A percentile compares a stretch with the other conserved stretches of the same genome.
Evolutionary conservation across 2,888 invertebrate genomes (phyloP).

Genomic region (Chymomyza fuscimana): DNA sequence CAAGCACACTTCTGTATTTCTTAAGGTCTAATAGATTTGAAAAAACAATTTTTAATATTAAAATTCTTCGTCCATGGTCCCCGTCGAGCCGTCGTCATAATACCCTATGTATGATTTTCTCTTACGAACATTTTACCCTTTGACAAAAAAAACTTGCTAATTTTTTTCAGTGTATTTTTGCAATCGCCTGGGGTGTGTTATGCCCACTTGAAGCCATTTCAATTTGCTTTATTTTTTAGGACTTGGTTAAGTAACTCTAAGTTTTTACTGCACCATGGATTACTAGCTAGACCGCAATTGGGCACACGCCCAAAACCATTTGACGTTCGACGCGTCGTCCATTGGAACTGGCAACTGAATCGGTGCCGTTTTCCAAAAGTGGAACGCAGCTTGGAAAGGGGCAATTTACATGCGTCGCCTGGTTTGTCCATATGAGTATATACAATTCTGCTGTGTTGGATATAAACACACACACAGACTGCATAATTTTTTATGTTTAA

Average conservation of each 20-base stretch:
- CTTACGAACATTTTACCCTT: background rate
- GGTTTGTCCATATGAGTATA: slow-evolving; percentile 14
- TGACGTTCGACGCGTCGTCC: slow-evolving; percentile 41
- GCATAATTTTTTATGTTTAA: slow-evolving; percentile 61
- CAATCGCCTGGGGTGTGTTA: background rate
- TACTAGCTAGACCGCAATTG: slow-evolving; percentile 27
- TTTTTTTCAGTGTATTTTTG: background rate
- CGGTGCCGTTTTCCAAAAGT: slow-evolving; percentile 52
- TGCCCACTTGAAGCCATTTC: background rate
- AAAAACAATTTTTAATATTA: too few relatives aligned
- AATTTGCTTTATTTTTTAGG: background rate
- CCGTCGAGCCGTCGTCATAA: too few relatives aligned
- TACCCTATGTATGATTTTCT: too few relatives aligned
- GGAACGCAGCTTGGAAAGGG: slow-evolving; percentile 63
- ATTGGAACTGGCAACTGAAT: slow-evolving; percentile 56
- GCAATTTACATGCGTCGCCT: slow-evolving; percentile 61
- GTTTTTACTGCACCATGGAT: slow-evolving; percentile 41
- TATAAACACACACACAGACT: background rate
- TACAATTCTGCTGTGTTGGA: slow-evolving; percentile 11
- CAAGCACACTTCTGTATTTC: too few relatives aligned
- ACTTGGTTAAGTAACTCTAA: slow-evolving; percentile 21
- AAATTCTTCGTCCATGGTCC: too few relatives aligned
- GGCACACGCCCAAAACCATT: slow-evolving; percentile 34
- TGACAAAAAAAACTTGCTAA: background rate
- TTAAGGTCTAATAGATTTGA: too few relatives aligned